These are phyloP conservation scores for Verasper variegatus DNA, from an alignment of 2,113 vertebrate species.

Conservation along the genomic window DNA sequence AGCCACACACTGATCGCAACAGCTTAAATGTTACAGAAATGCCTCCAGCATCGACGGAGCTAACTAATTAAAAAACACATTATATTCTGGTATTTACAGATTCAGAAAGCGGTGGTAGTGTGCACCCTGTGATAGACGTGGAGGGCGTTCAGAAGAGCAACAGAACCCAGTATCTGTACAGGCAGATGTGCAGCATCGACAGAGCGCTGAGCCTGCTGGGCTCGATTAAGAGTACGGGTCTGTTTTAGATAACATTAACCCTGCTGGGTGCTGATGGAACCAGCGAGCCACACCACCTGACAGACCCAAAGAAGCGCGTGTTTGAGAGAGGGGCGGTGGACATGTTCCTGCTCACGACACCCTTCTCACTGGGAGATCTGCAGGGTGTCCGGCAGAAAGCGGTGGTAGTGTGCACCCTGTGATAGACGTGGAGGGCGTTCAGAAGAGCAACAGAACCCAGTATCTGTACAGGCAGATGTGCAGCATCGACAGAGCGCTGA, in stretches of 20 bases:
- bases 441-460: conserved; percentile 76
- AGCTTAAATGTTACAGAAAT: too few relatives aligned
- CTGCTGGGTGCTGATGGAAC: too few relatives aligned
- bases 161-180: conserved; percentile 83
- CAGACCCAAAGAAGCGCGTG: too few relatives aligned
- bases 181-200: conserved; percentile 87
- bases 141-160: conserved; percentile 68
- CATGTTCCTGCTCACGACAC: too few relatives aligned
- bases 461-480: conserved; percentile 88
- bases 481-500: conserved; percentile 82
- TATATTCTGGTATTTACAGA: neutral
- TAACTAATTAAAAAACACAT: neutral
- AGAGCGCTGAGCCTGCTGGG: conserved; percentile 82
- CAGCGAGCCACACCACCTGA: too few relatives aligned
- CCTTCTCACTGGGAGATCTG: too few relatives aligned
- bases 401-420: conserved; percentile 40
- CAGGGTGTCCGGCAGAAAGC: too few relatives aligned
- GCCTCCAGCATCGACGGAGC: too few relatives aligned
- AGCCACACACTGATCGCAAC: neutral
- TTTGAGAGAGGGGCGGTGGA: too few relatives aligned
- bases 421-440: conserved; percentile 42
- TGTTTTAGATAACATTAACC: too few relatives aligned
- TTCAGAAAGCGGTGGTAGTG: conserved; percentile 51
- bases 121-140: conserved; percentile 37
- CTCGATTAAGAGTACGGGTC: too few relatives aligned